phyloP scores from a whole-genome alignment of 1,140 invertebrate species.

The Heliconius himera region DNA sequence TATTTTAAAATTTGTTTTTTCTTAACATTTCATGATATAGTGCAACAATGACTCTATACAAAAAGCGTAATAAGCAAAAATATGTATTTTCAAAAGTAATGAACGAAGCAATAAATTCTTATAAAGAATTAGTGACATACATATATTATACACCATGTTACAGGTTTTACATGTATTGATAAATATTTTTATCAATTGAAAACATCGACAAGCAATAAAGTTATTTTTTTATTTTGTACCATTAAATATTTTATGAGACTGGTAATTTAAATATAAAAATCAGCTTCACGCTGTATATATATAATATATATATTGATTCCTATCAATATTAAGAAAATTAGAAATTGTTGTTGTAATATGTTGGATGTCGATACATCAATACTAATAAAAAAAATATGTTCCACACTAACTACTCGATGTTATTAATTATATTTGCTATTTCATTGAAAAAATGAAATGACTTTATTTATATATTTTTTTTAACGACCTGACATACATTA shows the following conservation, averaged over 20 bases:
- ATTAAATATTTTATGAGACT: not conserved
- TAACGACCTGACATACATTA: not conserved
- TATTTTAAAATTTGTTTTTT: not conserved
- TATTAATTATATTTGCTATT: too few species aligned
- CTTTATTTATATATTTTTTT: not conserved
- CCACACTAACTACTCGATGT: not conserved
- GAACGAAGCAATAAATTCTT: conserved; percentile 1
- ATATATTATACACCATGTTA: not conserved
- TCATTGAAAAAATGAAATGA: too few species aligned
- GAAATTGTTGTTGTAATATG: not conserved
- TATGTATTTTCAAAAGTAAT: not conserved
- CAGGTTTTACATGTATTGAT: not conserved
- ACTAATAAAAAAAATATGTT: not conserved
- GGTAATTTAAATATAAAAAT: not conserved
- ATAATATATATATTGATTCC: not conserved
- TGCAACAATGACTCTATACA: not conserved
- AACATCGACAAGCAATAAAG: not conserved
- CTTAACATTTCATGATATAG: not conserved
- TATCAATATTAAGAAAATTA: not conserved
- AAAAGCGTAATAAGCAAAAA: not conserved
- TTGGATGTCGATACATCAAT: not conserved
- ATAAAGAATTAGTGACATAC: not conserved
- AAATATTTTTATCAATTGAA: not conserved
- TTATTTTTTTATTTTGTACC: not conserved
- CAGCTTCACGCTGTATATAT: too few species aligned